Conservation (phyloP, 64 coral and sea anemone species). For the Pocillopora damicornis region DNA sequence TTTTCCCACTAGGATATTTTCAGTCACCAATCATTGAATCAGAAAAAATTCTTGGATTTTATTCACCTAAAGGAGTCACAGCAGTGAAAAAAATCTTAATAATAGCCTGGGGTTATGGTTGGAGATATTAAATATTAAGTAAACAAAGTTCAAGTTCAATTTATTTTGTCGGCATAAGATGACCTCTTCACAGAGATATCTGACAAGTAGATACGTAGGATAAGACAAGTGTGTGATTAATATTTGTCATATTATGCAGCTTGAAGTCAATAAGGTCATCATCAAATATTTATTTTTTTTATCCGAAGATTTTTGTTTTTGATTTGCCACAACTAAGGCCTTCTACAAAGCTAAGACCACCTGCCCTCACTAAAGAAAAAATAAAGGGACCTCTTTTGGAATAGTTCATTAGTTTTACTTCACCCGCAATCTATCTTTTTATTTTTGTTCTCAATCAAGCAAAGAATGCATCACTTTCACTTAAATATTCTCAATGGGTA, state of each 20-base stretch:
- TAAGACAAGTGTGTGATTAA: background rate
- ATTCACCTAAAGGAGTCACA: background rate
- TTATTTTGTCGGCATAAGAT: background rate
- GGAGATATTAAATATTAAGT: constrained; percentile 10
- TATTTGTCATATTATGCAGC: background rate
- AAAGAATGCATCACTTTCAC: too few relatives aligned
- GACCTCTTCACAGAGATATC: background rate
- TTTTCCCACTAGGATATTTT: background rate
- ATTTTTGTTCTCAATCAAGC: background rate
- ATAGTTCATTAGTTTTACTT: background rate
- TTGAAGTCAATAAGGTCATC: background rate
- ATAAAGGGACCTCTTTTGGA: background rate
- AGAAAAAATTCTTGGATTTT: background rate
- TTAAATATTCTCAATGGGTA: too few relatives aligned
- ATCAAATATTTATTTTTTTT: constrained; percentile 14
- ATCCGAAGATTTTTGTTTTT: constrained; percentile 10
- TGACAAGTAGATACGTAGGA: background rate
- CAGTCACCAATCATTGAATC: background rate
- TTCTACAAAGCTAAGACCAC: background rate
- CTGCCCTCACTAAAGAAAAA: background rate
- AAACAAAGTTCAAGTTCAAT: background rate
- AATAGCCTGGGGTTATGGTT: background rate
- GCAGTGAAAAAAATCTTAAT: background rate
- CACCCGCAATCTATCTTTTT: background rate
- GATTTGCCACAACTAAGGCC: background rate